Base-by-base conservation (phyloP, 2,113 vertebrate genomes). In the Macrotus californicus region DNA sequence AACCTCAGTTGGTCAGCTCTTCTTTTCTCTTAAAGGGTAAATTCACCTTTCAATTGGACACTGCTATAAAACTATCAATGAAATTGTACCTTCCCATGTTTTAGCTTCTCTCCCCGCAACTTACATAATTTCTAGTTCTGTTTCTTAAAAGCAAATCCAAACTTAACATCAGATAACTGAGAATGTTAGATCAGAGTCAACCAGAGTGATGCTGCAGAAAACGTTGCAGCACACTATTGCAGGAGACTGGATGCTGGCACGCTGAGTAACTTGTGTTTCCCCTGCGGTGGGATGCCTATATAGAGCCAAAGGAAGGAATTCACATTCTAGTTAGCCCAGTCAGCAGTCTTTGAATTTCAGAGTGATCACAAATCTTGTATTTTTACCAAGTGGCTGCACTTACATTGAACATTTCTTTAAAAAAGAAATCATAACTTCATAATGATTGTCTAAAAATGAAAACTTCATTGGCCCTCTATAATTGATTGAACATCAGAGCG, bases 41-140 rank as follows among this genome's bases (percentile, higher is more conserved):
- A 98, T 98, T 98, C 98, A 97, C 96, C 98, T 98, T 98, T 98
- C 98, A 98, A 98, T 98, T 98, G 97, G 97, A 98, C 96, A 83
- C 77, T 93, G 92, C 93, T 86, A 90, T 96, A 59, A 9, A 89
- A 39, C 29, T 93, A 29, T 66, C 61, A 80, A 73, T 89, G 48
- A 88, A 87, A 91, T 7, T n/a, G 13, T 79, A 46, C 21, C 34
- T 61, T 94, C 59, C 70, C 39, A 73, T 48, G 26, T 31, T 83
- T 69, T n/a, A 41, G 22, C 7, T 39, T 69, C 43, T 19, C 18
- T 24, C 36, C 2, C 36, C 15, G 16, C 3, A 3, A 61, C 54
- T 87, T 87, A 91, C 5, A 56, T 31, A 48, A 80, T 91, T 95
- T 86, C 82, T 64, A 80, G 24, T 90, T 94, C 34, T 69, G 83